Conservation (phyloP, 1,140 invertebrate genomes). For the Drosophila rhopaloa region DNA sequence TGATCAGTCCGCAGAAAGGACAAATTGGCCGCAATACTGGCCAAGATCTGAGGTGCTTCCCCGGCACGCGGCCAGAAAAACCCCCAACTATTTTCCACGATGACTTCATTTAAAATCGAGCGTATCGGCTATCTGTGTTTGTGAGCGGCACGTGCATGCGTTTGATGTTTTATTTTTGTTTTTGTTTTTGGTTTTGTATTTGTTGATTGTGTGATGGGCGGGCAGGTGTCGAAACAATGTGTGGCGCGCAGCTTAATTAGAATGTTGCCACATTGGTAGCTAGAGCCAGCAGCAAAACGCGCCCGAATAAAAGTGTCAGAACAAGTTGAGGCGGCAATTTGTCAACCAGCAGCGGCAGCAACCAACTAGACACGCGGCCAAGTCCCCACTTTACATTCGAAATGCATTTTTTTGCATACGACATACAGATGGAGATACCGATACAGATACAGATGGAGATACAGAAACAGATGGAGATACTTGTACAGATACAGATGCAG, state of each 20-base stretch:
- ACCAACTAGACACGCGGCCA: constrained; percentile 62
- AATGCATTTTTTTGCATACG: constrained; percentile 66
- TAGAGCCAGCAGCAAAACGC: constrained; percentile 27
- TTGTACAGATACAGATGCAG: background rate
- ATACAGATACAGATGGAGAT: background rate
- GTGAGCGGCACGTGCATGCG: constrained; percentile 5
- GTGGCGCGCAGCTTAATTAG: constrained; percentile 76
- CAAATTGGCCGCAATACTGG: background rate
- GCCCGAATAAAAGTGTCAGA: constrained; percentile 76
- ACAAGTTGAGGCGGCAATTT: constrained; percentile 79
- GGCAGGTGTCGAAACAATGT: constrained; percentile 80
- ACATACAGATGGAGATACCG: constrained; percentile 8
- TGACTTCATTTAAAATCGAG: constrained; percentile 38
- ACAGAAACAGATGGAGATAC: constrained; percentile 8
- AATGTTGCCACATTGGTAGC: constrained; percentile 76
- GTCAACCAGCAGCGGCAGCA: constrained; percentile 66
- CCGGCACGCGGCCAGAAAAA: constrained; percentile 7
- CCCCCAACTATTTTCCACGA: constrained; percentile 29
- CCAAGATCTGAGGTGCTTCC: constrained; percentile 14
- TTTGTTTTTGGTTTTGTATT: background rate
- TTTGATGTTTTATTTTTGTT: constrained; percentile 21
- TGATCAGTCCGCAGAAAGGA: background rate
- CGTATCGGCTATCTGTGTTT: constrained; percentile 1
- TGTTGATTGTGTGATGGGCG: constrained; percentile 21
- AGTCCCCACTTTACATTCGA: constrained; percentile 62